Conservation (phyloP, 2,888 invertebrate genomes). For the Drosophila quinaria region DNA sequence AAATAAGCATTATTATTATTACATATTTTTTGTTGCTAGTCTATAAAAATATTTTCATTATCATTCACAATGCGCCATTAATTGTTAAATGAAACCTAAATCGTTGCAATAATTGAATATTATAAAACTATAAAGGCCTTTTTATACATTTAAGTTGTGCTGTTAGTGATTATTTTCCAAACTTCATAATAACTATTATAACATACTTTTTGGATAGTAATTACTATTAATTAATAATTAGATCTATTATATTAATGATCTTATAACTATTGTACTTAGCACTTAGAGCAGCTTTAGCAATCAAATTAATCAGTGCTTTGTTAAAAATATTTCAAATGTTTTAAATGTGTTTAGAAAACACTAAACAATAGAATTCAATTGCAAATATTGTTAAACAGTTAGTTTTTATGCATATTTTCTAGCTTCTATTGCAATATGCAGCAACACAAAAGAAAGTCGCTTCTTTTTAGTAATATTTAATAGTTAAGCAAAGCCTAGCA, state of each 20-base stretch:
- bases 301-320: slow-evolving; percentile 75
- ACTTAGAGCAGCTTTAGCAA: slow-evolving; percentile 75
- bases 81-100: slow-evolving; percentile 50
- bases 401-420: slow-evolving; percentile 56
- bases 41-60: slow-evolving; percentile 54
- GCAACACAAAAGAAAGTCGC: slow-evolving; percentile 23
- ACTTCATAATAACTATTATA: slow-evolving; percentile 28
- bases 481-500: slow-evolving; percentile 31
- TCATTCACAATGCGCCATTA: slow-evolving; percentile 65
- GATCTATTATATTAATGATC: slow-evolving; percentile 19
- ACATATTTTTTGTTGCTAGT: slow-evolving; percentile 66
- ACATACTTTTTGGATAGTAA: slow-evolving; percentile 18
- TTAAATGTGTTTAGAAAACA: slow-evolving; percentile 64
- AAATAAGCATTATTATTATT: slow-evolving; percentile 47
- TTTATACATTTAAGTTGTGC: slow-evolving; percentile 69
- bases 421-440: slow-evolving; percentile 56
- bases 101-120: slow-evolving; percentile 71
- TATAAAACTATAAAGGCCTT: slow-evolving; percentile 62
- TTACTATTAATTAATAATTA: slow-evolving; percentile 25
- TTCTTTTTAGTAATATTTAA: slow-evolving; percentile 44
- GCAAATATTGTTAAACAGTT: slow-evolving; percentile 48
- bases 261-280: slow-evolving; percentile 57
- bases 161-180: slow-evolving; percentile 59
- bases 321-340: slow-evolving; percentile 63
- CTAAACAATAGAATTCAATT: slow-evolving; percentile 47